Conservation (phyloP, 2,113 vertebrate species). For the Pseudopodoces humilis region DNA sequence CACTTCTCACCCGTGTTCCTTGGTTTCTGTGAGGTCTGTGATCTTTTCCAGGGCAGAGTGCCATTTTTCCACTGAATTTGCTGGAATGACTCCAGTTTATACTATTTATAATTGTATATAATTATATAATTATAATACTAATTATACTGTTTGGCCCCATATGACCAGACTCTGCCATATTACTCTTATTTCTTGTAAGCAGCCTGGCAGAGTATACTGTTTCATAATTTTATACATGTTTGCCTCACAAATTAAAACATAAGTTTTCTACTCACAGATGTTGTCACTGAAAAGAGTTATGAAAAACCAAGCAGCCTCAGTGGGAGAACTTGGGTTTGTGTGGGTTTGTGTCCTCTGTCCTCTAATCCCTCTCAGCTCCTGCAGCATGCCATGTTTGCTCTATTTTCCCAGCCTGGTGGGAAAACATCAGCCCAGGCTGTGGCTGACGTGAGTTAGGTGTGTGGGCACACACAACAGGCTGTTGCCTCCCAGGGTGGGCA, state of each 20-base stretch:
- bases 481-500: not conserved
- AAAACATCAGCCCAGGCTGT: not conserved
- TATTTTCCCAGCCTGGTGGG: not conserved
- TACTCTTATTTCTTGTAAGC: not conserved
- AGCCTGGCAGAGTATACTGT: not conserved
- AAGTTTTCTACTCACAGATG: not conserved
- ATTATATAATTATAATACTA: too few species aligned
- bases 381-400: not conserved
- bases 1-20: rapidly evolving
- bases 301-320: not conserved
- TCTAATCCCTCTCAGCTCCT: not conserved
- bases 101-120: not conserved
- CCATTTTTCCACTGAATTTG: not conserved
- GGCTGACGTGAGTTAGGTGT: not conserved
- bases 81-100: not conserved
- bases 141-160: not conserved
- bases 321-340: not conserved
- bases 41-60: not conserved
- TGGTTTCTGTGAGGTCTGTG: not conserved
- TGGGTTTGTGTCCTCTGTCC: not conserved
- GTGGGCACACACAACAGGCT: not conserved
- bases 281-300: not conserved
- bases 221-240: not conserved
- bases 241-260: not conserved
- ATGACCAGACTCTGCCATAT: not conserved